Conservation (phyloP, 2,888 invertebrate genomes). For the Incurvaria masculella region DNA sequence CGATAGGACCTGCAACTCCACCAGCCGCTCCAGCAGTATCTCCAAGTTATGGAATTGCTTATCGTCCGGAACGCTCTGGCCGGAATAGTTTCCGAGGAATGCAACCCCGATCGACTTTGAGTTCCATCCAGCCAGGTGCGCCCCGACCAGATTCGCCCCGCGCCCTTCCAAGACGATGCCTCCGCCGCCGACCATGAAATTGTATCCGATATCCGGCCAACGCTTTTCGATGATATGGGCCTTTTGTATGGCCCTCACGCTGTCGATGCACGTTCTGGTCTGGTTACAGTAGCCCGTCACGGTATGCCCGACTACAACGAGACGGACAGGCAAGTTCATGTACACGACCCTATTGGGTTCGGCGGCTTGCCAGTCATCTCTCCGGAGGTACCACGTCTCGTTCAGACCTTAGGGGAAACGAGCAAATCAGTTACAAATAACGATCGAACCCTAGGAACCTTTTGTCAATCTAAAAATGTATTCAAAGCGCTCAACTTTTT, state of each 20-base stretch:
- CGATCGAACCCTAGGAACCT: no score
- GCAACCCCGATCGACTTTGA: constrained; percentile 29
- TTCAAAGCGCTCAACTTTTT: no score
- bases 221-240: constrained; percentile 26
- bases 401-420: constrained; percentile 26
- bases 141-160: constrained; percentile 34
- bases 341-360: constrained; percentile 24
- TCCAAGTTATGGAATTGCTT: constrained; percentile 30
- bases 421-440: no score
- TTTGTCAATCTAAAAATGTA: no score
- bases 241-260: constrained; percentile 27
- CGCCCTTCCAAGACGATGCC: constrained; percentile 40
- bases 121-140: constrained; percentile 32
- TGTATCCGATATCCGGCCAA: constrained; percentile 36
- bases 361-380: constrained; percentile 41
- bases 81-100: constrained; percentile 37
- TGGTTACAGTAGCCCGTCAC: constrained; percentile 26
- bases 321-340: constrained; percentile 27
- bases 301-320: constrained; percentile 36
- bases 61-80: constrained; percentile 18
- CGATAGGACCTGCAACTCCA: constrained; percentile 23
- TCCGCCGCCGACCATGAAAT: constrained; percentile 35
- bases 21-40: constrained; percentile 26
- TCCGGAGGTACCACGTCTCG: constrained; percentile 40
- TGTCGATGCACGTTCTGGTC: constrained; percentile 27